These are phyloP conservation scores for Chrysomela aeneicollis DNA, from an alignment of 2,888 invertebrate genomes.

Conservation along the genomic window DNA sequence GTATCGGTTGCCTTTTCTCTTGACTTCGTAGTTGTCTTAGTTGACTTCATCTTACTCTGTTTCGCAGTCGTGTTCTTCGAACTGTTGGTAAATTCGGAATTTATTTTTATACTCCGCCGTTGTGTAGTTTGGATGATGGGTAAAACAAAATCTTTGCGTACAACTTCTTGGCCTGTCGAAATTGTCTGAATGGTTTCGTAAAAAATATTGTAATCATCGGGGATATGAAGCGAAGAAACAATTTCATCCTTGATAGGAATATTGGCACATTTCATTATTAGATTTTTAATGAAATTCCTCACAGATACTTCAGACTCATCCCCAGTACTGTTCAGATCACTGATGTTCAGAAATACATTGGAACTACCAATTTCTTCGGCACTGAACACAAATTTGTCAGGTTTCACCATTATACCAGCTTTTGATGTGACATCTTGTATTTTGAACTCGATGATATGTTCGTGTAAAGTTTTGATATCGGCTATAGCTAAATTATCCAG, in stretches of 20 bases:
- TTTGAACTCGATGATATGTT: constrained; percentile 40
- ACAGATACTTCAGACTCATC: constrained; percentile 1
- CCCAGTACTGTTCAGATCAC: background rate
- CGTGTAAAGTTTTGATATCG: constrained; percentile 39
- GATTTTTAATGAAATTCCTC: constrained; percentile 23
- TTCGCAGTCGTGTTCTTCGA: background rate
- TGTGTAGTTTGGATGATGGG: constrained; percentile 22
- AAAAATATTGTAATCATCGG: constrained; percentile 28
- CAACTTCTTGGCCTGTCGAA: constrained; percentile 19
- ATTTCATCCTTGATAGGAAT: constrained; percentile 24
- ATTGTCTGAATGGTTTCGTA: constrained; percentile 35
- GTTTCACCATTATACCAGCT: constrained; percentile 14
- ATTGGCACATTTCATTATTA: constrained; percentile 26
- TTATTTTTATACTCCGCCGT: constrained; percentile 2
- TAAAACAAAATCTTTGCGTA: constrained; percentile 32
- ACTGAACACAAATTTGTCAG: constrained; percentile 20
- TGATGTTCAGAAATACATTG: constrained; percentile 8
- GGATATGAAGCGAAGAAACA: constrained; percentile 25
- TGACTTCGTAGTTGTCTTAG: constrained; percentile 12
- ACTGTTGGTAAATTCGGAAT: constrained; percentile 10
- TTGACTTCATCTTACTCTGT: constrained; percentile 18
- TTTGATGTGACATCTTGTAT: constrained; percentile 32
- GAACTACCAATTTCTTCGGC: constrained; percentile 3
- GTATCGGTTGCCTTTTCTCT: constrained; percentile 16
- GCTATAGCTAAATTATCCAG: constrained; percentile 37